Conservation (phyloP, 1,140 invertebrate species). For the Gryon sp. region DNA sequence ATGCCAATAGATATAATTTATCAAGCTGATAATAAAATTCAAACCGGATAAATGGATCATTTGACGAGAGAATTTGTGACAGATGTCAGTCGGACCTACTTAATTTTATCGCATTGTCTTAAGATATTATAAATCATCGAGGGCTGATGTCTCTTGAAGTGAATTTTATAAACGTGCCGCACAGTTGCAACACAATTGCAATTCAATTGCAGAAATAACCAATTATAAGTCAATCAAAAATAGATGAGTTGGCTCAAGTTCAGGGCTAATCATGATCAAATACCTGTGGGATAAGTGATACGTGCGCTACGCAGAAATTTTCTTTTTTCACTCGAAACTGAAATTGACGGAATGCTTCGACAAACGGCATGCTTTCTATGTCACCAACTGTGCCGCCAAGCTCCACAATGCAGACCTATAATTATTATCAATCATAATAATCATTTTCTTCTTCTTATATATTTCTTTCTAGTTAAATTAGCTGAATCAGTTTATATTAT, state of each 20-base stretch:
- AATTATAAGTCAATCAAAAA: no score
- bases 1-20: no score
- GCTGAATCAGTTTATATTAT: no score
- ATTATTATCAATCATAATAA: conserved; percentile 20
- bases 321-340: conserved; percentile 94
- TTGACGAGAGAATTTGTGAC: conserved; percentile 1
- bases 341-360: conserved; percentile 99
- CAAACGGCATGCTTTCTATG: conserved; percentile 99
- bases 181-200: conserved; percentile 38
- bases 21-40: no score
- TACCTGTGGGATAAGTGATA: conserved; percentile 95
- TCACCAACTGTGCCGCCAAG: conserved; percentile 99
- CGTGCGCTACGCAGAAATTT: conserved; percentile 97
- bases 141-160: conserved; percentile 6
- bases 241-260: conserved; percentile 60
- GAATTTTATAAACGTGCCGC: no score
- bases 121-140: conserved; percentile 8
- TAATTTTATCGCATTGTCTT: conserved; percentile 21
- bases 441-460: no score
- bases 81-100: conserved; percentile 19
- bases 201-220: no score
- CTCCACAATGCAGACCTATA: conserved; percentile 92
- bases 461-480: no score
- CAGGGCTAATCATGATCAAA: conserved; percentile 37
- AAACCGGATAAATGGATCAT: conserved; percentile 35